These are phyloP conservation scores for Crossaster papposus DNA, from an alignment of 53 echinoderm and acorn worm species.

Conservation along the genomic window DNA sequence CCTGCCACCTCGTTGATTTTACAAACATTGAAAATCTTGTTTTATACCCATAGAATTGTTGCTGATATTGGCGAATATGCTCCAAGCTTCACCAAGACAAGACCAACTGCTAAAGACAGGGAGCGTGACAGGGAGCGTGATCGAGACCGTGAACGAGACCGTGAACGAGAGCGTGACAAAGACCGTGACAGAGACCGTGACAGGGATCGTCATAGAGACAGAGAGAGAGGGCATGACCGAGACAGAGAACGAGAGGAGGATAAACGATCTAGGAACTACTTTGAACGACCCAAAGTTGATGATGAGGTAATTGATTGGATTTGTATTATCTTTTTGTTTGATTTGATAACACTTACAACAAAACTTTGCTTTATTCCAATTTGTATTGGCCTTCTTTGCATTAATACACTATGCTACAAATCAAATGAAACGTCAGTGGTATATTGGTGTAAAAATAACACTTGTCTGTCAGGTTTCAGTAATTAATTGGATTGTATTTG, in stretches of 20 bases:
- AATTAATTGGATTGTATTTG: no score
- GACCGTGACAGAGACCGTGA: conserved; percentile 65
- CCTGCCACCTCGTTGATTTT: background rate
- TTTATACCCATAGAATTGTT: conserved; percentile 73
- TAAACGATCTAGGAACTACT: conserved; percentile 81
- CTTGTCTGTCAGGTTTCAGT: no score
- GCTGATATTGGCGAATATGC: conserved; percentile 79
- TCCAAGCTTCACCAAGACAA: conserved; percentile 71
- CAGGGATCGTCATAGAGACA: conserved; percentile 52
- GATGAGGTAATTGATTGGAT: conserved; percentile 76
- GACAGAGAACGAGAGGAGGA: conserved; percentile 67
- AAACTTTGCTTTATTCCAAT: background rate
- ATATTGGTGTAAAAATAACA: no score
- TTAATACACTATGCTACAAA: no score
- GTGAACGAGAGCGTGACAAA: conserved; percentile 58
- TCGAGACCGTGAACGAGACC: conserved; percentile 61
- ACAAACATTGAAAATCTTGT: background rate
- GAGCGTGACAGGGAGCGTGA: conserved; percentile 68
- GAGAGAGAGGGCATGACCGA: conserved; percentile 46
- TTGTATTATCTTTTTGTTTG: no score
- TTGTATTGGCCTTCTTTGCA: no score
- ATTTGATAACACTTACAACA: background rate
- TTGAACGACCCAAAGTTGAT: conserved; percentile 91
- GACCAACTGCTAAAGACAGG: conserved; percentile 44
- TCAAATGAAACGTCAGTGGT: no score